Base-by-base conservation (phyloP, 2,797 vertebrate species). In the Jordanella pulchra region DNA sequence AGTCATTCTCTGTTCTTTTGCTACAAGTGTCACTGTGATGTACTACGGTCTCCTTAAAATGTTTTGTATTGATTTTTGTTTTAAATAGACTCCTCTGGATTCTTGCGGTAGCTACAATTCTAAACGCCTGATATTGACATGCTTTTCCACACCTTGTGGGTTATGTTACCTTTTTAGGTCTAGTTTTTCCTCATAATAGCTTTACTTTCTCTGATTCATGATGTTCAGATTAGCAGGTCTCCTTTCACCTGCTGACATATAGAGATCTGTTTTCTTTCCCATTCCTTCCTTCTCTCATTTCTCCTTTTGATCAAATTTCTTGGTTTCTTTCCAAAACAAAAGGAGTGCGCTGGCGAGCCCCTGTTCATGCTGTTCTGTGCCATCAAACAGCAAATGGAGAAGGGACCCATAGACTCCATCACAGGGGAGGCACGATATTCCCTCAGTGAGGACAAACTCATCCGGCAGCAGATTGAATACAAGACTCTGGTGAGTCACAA, bases 321-420 rank as follows among this genome's bases (percentile, higher is more conserved):
- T 71, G 75, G 54, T 86, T 77, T 61, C 55, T 55, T 70, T 73
- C 79, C 82, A 75, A 85, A 86, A 79, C 42, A 69, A 32, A n/a
- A 98, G 97, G 97, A 98, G 77, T 97, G 97, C 12, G 96, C 97
- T 0, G 97, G 97, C 21, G 97, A 98, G 84, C 97, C 97, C 0
- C 97, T 98, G 64, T 98, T 98, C 93, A 98, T 98, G 97, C 93
- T 98, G 18, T 97, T 96, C 92, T 98, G 97, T 64, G 97, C 97
- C 91, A 98, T 98, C 92, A 98, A 98, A 93, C 97, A 98, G 84
- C 97, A 98, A 95, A 98, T 98, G 97, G 96, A 98, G 89, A 98
- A 98, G 86, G 97, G 97, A 13, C 97, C 96, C 6, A 99, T 99
- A 32, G 98, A 99, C 58, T 95, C 97, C 86, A 97, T 99, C 94